Conservation (phyloP, 2,797 vertebrate genomes). For the Rhadinocentrus ornatus region DNA sequence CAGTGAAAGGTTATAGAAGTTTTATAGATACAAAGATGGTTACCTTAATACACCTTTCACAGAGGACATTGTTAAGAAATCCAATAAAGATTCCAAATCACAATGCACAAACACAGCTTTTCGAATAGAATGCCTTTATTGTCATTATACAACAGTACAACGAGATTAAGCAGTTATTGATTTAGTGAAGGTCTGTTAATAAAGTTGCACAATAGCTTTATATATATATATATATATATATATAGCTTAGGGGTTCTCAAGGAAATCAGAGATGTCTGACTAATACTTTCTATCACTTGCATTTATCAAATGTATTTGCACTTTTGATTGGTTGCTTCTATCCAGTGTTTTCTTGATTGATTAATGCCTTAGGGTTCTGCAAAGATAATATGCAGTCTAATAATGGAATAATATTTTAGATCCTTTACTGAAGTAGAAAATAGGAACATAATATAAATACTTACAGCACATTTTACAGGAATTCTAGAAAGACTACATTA, state of each 20-base stretch:
- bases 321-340: conserved; percentile 25
- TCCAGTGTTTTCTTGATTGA: conserved; percentile 6
- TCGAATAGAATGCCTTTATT: too few relatives aligned
- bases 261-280: conserved; percentile 3
- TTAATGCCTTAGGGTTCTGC: neutral
- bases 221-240: too few relatives aligned
- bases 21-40: neutral
- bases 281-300: conserved; percentile 35
- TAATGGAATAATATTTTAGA: too few relatives aligned
- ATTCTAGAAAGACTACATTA: too few relatives aligned
- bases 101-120: conserved; percentile 11
- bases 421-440: too few relatives aligned
- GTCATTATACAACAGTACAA: too few relatives aligned
- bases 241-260: conserved; percentile 23
- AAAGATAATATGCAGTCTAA: conserved; percentile 1
- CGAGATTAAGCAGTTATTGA: too few relatives aligned
- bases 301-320: conserved; percentile 23
- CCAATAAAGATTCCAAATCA: conserved; percentile 33
- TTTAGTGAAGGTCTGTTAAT: conserved; percentile 27
- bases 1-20: neutral
- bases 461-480: too few relatives aligned
- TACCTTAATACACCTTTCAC: neutral
- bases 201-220: conserved; percentile 25
- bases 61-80: neutral
- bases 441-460: too few relatives aligned